Percentiles rank a stretch among this genome's conserved stretches.
These are phyloP conservation scores for Ramphastos sulfuratus DNA, from an alignment of 2,113 vertebrate genomes.

Conservation along the genomic window DNA sequence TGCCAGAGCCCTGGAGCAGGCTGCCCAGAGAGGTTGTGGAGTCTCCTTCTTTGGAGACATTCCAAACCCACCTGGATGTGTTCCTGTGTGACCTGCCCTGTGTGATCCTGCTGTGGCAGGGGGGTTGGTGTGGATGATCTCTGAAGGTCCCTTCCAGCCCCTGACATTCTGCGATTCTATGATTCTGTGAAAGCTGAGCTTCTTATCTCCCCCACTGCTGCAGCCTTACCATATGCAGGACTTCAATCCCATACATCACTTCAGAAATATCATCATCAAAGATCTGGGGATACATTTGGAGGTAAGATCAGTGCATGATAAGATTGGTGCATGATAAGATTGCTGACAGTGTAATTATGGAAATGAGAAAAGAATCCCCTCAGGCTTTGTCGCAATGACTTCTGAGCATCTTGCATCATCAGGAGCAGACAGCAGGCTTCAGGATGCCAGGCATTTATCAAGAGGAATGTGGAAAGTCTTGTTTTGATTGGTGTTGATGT, in stretches of 20 bases:
- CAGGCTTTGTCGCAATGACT: constrained; percentile 41
- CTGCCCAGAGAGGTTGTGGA: no score
- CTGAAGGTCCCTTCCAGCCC: no score
- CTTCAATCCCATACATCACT: constrained; percentile 28
- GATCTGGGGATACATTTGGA: constrained; percentile 19
- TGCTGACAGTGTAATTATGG: constrained; percentile 50
- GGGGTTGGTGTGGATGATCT: no score
- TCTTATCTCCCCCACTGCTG: background rate
- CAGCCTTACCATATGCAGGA: background rate
- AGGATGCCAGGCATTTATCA: constrained; percentile 17
- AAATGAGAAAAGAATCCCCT: constrained; percentile 57
- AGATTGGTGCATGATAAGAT: constrained; percentile 26
- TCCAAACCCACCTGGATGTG: no score
- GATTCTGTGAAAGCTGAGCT: background rate
- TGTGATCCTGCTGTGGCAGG: background rate
- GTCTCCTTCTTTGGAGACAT: no score
- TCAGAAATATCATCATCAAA: constrained; percentile 16
- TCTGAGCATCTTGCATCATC: constrained; percentile 55
- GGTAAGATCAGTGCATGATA: constrained; percentile 46
- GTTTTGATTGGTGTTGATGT: background rate
- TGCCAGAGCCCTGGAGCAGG: no score
- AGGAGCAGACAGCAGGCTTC: constrained; percentile 33
- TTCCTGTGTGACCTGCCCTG: no score
- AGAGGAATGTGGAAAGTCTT: constrained; percentile 66
- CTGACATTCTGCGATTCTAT: no score